A percentile compares a stretch with the other conserved stretches of the same genome.
Conservation (phyloP, 2,888 invertebrate species). For the Buathra laborator region DNA sequence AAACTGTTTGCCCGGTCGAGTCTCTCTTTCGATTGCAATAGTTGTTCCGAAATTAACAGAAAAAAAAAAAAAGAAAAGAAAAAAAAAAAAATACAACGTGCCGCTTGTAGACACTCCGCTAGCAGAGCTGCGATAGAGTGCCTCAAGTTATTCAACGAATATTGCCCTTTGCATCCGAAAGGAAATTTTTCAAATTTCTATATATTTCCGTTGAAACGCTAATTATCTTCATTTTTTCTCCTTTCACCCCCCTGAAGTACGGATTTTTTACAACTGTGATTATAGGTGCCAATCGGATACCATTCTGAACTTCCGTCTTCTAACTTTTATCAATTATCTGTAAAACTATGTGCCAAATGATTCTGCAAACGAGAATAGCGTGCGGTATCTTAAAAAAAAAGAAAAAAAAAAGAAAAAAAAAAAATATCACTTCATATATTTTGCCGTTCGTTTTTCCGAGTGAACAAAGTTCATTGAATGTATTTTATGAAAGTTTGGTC, state of each 20-base stretch:
- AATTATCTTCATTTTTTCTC: not conserved
- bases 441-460: conserved; percentile 24
- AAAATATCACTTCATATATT: conserved; percentile 22
- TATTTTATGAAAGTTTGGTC: conserved; percentile 71
- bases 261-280: conserved; percentile 55
- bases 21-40: conserved; percentile 78
- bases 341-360: conserved; percentile 63
- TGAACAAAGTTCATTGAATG: conserved; percentile 22
- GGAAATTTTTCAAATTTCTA: not conserved
- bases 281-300: conserved; percentile 64
- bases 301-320: conserved; percentile 60
- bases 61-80: conserved; percentile 18
- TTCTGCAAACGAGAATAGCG: conserved; percentile 30
- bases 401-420: conserved; percentile 17
- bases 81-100: not conserved
- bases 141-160: conserved; percentile 45
- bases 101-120: conserved; percentile 12
- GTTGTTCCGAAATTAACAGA: conserved; percentile 12
- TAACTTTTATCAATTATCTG: conserved; percentile 46
- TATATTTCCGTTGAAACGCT: conserved; percentile 1
- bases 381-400: conserved; percentile 17
- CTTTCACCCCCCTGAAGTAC: conserved; percentile 8
- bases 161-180: conserved; percentile 37
- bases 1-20: conserved; percentile 79
- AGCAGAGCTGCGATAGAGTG: conserved; percentile 29